These are phyloP conservation scores for Drosophila leonis DNA, from an alignment of 2,888 invertebrate species.

Conservation along the genomic window DNA sequence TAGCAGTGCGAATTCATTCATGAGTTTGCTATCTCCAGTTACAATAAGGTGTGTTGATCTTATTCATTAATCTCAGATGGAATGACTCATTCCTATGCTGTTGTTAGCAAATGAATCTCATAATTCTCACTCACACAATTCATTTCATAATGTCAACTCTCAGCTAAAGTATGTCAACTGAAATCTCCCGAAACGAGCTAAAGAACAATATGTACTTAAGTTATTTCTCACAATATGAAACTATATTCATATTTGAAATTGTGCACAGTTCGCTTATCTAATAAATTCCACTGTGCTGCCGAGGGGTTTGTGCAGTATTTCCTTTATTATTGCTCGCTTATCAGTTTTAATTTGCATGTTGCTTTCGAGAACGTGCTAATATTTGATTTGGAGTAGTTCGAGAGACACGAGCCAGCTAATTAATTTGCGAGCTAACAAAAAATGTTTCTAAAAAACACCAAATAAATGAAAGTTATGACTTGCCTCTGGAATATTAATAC, in stretches of 20 bases:
- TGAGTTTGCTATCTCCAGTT: not conserved
- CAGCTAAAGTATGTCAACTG: slow-evolving; percentile 32
- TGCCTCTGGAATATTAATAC: slow-evolving; percentile 10
- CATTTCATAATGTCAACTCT: slow-evolving; percentile 18
- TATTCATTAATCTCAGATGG: not conserved
- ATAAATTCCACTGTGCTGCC: slow-evolving; percentile 18
- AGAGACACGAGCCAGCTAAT: slow-evolving; percentile 36
- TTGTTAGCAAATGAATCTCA: slow-evolving; percentile 24
- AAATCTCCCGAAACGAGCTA: slow-evolving; percentile 4
- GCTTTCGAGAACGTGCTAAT: slow-evolving; percentile 41
- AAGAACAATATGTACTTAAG: slow-evolving; percentile 24
- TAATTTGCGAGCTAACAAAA: slow-evolving; percentile 22
- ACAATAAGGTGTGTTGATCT: slow-evolving; percentile 5
- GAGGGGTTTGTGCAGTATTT: slow-evolving; percentile 21
- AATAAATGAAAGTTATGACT: slow-evolving; percentile 3
- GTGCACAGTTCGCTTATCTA: slow-evolving; percentile 40
- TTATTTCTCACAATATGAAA: not conserved
- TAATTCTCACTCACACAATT: slow-evolving; percentile 34
- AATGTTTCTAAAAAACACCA: slow-evolving; percentile 1
- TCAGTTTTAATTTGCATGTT: slow-evolving; percentile 54
- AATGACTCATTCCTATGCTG: slow-evolving; percentile 24
- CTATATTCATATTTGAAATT: slow-evolving; percentile 9
- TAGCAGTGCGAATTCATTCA: slow-evolving; percentile 5
- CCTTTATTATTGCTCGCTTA: slow-evolving; percentile 33
- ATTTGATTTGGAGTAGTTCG: slow-evolving; percentile 31